Percentiles rank a stretch among this genome's conserved stretches.
These are phyloP conservation scores for Phataginus tetradactyla DNA, from an alignment of 2,797 vertebrate species.

Conservation along the genomic window DNA sequence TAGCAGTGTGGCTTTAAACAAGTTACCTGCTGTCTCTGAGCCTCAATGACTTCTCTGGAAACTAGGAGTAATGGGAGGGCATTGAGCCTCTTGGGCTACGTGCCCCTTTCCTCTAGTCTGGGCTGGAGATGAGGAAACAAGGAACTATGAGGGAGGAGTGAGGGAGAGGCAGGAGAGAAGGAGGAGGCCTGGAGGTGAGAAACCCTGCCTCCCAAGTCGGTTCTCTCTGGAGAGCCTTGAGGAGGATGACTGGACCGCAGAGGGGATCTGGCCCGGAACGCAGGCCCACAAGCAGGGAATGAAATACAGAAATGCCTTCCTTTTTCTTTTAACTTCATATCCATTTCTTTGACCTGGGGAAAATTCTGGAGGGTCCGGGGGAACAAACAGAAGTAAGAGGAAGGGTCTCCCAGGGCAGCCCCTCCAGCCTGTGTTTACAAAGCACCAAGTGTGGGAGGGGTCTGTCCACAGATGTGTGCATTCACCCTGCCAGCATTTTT, in stretches of 20 bases:
- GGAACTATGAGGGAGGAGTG: neutral
- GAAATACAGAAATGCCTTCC: neutral
- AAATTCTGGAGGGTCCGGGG: neutral
- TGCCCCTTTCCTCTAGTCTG: neutral
- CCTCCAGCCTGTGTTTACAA: neutral
- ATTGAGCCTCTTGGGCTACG: neutral
- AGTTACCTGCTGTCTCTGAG: neutral
- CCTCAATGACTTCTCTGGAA: neutral
- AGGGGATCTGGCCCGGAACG: neutral
- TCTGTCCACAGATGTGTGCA: neutral
- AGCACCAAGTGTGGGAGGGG: neutral
- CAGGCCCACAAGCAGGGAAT: neutral
- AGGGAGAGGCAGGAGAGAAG: neutral
- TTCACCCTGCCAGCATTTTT: neutral
- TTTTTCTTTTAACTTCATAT: neutral
- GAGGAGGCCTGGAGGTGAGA: rapidly evolving
- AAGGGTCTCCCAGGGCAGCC: neutral
- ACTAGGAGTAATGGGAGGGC: neutral
- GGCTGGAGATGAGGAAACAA: neutral
- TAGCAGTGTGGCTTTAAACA: neutral
- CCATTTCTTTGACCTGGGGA: neutral
- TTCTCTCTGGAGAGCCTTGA: neutral
- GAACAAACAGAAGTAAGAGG: neutral
- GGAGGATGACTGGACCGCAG: neutral
- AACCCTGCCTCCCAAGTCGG: neutral